Evolutionary conservation across 1,140 invertebrate genomes (phyloP), one percentile per base, ranked within the genome.

Genomic region (Drosophila littoralis): DNA sequence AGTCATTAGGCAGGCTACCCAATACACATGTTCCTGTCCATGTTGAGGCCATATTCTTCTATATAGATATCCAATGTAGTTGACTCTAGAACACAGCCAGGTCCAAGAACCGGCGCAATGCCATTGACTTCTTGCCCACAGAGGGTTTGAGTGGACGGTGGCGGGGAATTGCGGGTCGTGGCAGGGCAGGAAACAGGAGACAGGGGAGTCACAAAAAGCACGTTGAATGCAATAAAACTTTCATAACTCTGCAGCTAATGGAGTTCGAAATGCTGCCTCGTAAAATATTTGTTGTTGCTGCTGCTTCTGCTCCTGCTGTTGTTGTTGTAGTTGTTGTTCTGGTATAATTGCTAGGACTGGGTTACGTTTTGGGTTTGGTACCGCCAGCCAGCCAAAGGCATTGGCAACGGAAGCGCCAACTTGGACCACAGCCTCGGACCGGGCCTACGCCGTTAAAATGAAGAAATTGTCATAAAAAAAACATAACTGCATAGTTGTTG

Each of bases 231-330:
- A 89, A 88, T 88, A 88, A 88, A 89, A 88, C 83, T 88, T 88
- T 88, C 83, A 88, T 88, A 88, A 88, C 83, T 88, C 84, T 88
- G 77, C 83, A 71, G 83, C 83, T 88, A 88, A 88, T 88, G 83
- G 83, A 88, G 83, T 88, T 88, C 83, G 83, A 88, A 88, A 88
- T 88, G 83, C 77, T 88, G 83, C 61, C 79, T 88, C 83, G 73
- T 88, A 88, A 88, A 83, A 88, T 86, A 86, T 88, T 79, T 75
- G 83, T 73, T 82, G 70, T 71, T 82, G 15, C 28, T 51, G 13
- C 22, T 43, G n/a, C 17, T 60, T 13, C 15, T 68, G 7, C 4
- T 67, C 1, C 13, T 57, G 40, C 32, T 69, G 46, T 54, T 58
- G 45, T 48, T 60, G 75, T 52, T 51, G 33, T 17, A 38, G 48